These are phyloP conservation scores for Melanaphis sacchari DNA, from an alignment of 1,140 invertebrate genomes.

Conservation along the genomic window DNA sequence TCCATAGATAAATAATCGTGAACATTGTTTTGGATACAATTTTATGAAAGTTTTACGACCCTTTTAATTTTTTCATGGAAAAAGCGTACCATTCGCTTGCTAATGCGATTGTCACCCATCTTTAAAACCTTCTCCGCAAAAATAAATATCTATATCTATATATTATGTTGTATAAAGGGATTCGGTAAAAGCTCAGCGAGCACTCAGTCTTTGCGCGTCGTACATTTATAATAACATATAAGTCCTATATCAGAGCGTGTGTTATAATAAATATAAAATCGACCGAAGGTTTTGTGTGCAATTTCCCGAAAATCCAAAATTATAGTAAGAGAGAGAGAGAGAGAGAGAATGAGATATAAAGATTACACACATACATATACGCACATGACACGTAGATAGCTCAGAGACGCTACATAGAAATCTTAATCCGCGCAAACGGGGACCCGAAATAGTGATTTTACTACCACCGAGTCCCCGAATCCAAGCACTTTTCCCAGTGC, in stretches of 20 bases:
- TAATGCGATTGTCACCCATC: neutral
- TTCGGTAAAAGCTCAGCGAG: neutral
- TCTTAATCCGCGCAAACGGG: slow-evolving; percentile 27
- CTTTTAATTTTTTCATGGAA: slow-evolving; percentile 15
- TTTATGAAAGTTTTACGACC: slow-evolving; percentile 4
- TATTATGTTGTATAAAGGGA: neutral
- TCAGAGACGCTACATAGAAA: neutral
- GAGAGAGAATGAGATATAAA: neutral
- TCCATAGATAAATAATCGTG: too few species aligned
- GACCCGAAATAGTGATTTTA: slow-evolving; percentile 34
- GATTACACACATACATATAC: neutral
- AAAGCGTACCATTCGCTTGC: neutral
- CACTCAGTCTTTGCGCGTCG: neutral
- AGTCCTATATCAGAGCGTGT: neutral
- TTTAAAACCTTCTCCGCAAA: neutral
- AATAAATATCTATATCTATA: neutral
- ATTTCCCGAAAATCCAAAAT: slow-evolving; percentile 36
- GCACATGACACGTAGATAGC: neutral
- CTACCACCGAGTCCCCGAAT: slow-evolving; percentile 8
- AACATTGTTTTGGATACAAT: neutral
- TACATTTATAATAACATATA: neutral
- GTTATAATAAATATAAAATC: slow-evolving; percentile 27
- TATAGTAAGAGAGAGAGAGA: neutral
- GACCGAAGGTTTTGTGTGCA: neutral
- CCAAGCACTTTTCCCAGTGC: neutral